Evolutionary conservation across 2,113 vertebrate genomes (phyloP).

Genomic region (Onychostoma macrolepis): DNA sequence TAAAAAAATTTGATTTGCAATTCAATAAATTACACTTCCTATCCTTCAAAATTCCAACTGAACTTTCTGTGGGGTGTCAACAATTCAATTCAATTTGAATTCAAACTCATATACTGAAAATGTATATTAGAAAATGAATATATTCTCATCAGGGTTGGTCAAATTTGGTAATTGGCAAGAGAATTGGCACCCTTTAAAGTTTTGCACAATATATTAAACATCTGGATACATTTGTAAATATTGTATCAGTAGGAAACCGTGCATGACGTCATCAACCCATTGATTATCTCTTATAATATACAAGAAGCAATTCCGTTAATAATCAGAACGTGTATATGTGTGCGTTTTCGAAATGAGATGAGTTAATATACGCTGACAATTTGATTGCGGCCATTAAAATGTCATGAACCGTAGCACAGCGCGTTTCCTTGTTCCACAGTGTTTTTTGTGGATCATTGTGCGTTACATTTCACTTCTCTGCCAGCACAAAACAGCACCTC

Average conservation of each 20-base stretch:
- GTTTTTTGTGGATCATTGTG: constrained; percentile 30
- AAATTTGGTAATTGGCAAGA: not conserved
- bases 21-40: not conserved
- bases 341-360: not conserved
- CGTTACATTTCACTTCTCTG: constrained; percentile 27
- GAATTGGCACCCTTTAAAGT: not conserved
- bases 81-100: not conserved
- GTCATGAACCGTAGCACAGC: not conserved
- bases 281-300: constrained; percentile 7
- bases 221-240: not conserved
- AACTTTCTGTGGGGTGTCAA: not conserved
- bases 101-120: not conserved
- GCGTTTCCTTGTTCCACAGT: constrained; percentile 1
- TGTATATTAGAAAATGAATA: not conserved
- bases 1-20: no score
- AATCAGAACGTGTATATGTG: constrained; percentile 10
- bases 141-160: not conserved
- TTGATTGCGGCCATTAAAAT: constrained; percentile 11
- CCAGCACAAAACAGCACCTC: constrained; percentile 24
- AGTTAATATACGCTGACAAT: not conserved
- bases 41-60: not conserved
- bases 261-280: not conserved
- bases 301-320: constrained; percentile 34
- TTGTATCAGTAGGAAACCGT: not conserved
- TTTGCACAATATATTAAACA: not conserved